These are phyloP conservation scores for Sardina pilchardus DNA, from an alignment of 2,113 vertebrate species.

Conservation along the genomic window DNA sequence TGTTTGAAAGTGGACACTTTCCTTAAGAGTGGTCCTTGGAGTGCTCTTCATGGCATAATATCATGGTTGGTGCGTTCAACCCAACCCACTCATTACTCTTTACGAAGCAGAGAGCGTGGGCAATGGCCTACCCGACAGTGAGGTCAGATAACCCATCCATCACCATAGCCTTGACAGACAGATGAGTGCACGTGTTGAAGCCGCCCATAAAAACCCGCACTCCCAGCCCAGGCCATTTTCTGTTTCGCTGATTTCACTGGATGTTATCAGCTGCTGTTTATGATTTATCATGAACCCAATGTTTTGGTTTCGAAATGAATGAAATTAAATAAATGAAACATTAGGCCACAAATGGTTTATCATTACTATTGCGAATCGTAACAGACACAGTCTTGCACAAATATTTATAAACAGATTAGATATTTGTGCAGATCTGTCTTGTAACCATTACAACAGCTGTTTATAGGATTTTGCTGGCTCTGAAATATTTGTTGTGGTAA, in stretches of 20 bases:
- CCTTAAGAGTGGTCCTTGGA: not conserved
- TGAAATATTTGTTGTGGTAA: too few relatives aligned
- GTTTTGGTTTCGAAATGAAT: too few relatives aligned
- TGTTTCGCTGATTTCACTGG: not conserved
- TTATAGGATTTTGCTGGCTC: too few relatives aligned
- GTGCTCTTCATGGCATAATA: not conserved
- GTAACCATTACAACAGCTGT: too few relatives aligned
- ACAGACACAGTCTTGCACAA: too few relatives aligned
- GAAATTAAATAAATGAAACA: too few relatives aligned
- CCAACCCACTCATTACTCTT: not conserved
- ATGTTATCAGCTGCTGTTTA: too few relatives aligned
- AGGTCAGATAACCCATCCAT: not conserved
- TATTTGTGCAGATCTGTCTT: too few relatives aligned
- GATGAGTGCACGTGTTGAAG: not conserved
- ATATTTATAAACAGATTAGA: too few relatives aligned
- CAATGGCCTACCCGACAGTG: not conserved
- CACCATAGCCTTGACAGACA: not conserved
- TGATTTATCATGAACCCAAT: too few relatives aligned
- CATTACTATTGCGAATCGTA: too few relatives aligned
- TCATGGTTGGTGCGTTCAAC: not conserved
- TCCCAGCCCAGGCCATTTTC: not conserved
- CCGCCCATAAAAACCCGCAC: not conserved
- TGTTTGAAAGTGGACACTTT: not conserved
- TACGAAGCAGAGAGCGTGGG: not conserved
- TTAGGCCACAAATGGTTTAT: too few relatives aligned